A percentile compares a stretch with the other conserved stretches of the same genome.
These are phyloP conservation scores for Diorhabda carinulata DNA, from an alignment of 1,140 invertebrate genomes.

Conservation along the genomic window DNA sequence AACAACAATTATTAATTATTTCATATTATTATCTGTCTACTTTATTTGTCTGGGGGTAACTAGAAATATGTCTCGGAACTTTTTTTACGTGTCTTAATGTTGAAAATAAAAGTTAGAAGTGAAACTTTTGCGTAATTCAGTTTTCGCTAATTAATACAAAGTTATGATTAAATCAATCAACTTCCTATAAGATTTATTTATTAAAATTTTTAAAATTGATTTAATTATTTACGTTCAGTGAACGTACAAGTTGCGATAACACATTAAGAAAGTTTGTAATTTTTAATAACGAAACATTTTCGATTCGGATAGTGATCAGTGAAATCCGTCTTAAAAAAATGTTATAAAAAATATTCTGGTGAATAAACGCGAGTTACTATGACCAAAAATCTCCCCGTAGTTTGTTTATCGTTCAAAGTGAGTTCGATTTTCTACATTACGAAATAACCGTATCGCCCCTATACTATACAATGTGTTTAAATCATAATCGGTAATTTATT, in stretches of 20 bases:
- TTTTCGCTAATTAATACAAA: not conserved
- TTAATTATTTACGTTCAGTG: constrained; percentile 13
- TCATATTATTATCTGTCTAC: not conserved
- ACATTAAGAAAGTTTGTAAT: constrained; percentile 14
- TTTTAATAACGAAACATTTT: not conserved
- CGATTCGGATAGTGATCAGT: not conserved
- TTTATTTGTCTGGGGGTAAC: not conserved
- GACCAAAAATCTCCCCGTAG: constrained; percentile 12
- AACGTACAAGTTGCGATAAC: constrained; percentile 2
- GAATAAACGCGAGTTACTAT: no score
- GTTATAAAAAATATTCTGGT: no score
- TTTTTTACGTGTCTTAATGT: not conserved
- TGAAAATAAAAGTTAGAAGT: constrained; percentile 1
- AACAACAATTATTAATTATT: not conserved
- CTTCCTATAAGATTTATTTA: constrained; percentile 1
- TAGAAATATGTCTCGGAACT: not conserved
- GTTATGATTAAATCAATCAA: not conserved
- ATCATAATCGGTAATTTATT: no score
- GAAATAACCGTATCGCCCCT: no score
- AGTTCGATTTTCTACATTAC: constrained; percentile 15
- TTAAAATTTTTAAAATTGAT: not conserved
- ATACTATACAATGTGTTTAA: no score
- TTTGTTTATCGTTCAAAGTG: constrained; percentile 45
- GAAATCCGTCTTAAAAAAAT: no score
- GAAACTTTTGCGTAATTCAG: not conserved